Evolutionary conservation across 2,113 vertebrate genomes (phyloP).

Genomic region (Chionomys nivalis): DNA sequence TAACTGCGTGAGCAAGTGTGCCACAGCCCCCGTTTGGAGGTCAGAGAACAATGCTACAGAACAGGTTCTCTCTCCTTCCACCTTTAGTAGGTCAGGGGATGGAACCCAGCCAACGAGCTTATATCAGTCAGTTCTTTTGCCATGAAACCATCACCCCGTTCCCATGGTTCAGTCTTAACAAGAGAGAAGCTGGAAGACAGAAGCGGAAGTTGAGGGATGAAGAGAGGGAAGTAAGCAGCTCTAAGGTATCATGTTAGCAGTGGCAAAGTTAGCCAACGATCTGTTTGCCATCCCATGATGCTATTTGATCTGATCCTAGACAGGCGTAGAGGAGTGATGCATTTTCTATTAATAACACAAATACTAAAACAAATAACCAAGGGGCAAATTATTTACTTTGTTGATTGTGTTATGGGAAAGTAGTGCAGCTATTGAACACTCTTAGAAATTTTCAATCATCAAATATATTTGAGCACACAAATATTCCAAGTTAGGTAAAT

Average conservation of each 20-base stretch:
- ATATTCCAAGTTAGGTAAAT: neutral
- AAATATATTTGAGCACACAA: slow-evolving; percentile 23
- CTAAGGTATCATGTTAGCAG: neutral
- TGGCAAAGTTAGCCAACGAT: neutral
- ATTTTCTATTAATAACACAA: neutral
- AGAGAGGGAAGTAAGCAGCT: neutral
- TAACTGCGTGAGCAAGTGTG: neutral
- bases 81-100: neutral
- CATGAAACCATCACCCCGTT: neutral
- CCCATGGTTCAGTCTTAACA: neutral
- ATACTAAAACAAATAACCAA: neutral
- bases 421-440: neutral
- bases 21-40: too few relatives aligned
- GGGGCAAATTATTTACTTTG: neutral
- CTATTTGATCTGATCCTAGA: neutral
- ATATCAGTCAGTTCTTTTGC: neutral
- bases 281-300: neutral
- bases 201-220: neutral
- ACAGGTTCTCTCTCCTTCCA: neutral
- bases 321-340: too few relatives aligned
- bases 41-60: neutral
- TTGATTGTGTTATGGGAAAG: neutral
- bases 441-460: neutral
- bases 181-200: neutral
- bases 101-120: neutral